Evolutionary conservation across 1,140 invertebrate genomes (phyloP).

Genomic region (Chrysoperla carnea): DNA sequence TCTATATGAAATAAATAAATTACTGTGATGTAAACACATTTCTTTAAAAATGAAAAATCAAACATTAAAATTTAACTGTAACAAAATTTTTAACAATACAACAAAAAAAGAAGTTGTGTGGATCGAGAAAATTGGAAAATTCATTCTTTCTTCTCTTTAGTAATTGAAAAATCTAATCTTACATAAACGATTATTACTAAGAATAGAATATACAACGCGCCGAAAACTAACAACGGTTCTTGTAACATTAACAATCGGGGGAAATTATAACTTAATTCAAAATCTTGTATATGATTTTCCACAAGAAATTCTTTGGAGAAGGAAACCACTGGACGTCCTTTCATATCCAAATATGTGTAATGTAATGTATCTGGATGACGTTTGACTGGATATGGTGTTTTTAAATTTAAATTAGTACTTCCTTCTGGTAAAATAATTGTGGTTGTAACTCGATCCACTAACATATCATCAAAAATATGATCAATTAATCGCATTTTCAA

Average conservation of each 20-base stretch:
- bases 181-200: conserved; percentile 86
- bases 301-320: conserved; percentile 80
- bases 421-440: conserved; percentile 90
- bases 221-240: conserved; percentile 78
- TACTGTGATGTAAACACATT: too few relatives aligned
- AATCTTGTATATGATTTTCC: conserved; percentile 91
- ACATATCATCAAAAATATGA: conserved; percentile 88
- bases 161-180: conserved; percentile 86
- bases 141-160: background rate
- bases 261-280: conserved; percentile 76
- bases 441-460: conserved; percentile 69
- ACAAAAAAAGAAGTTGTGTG: too few relatives aligned
- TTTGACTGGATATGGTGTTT: conserved; percentile 65
- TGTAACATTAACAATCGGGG: conserved; percentile 71
- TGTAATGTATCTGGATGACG: conserved; percentile 59
- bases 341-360: conserved; percentile 90
- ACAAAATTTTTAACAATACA: too few relatives aligned
- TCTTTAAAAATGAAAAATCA: too few relatives aligned
- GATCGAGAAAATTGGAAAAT: too few relatives aligned
- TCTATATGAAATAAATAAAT: too few relatives aligned
- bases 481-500: conserved; percentile 83
- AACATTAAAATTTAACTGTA: too few relatives aligned
- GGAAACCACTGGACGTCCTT: conserved; percentile 76
- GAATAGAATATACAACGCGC: conserved; percentile 83
- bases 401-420: conserved; percentile 60